A percentile compares a stretch with the other conserved stretches of the same genome.
Conservation (phyloP, 1,140 invertebrate species). For the Pentalonia nigronervosa region DNA sequence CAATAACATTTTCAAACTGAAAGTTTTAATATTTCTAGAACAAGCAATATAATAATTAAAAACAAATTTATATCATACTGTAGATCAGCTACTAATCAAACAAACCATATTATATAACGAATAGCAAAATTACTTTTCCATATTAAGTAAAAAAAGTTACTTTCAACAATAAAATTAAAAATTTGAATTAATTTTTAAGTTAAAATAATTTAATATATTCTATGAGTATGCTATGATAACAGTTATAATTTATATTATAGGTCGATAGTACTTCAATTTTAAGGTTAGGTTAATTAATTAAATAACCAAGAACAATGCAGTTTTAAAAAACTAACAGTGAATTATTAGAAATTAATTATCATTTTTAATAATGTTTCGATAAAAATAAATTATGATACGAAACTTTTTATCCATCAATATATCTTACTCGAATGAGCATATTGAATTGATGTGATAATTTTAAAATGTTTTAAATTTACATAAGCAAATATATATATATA, state of each 20-base stretch:
- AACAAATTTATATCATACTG: not conserved
- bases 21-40: no score
- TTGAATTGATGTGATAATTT: slow-evolving; percentile 33
- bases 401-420: not conserved
- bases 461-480: slow-evolving; percentile 10
- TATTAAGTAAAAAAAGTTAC: not conserved
- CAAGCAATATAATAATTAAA: not conserved
- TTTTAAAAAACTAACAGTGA: not conserved
- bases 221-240: not conserved
- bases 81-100: not conserved
- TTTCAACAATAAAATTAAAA: not conserved
- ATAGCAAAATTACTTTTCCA: not conserved
- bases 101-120: not conserved
- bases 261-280: not conserved
- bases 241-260: not conserved
- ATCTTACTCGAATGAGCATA: not conserved
- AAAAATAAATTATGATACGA: not conserved
- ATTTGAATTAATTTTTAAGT: not conserved
- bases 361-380: not conserved
- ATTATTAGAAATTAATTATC: not conserved
- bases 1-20: no score
- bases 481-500: not conserved
- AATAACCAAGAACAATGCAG: not conserved
- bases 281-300: not conserved
- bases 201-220: not conserved